Conservation (phyloP, 2,113 vertebrate genomes). For the Xerus inauris region DNA sequence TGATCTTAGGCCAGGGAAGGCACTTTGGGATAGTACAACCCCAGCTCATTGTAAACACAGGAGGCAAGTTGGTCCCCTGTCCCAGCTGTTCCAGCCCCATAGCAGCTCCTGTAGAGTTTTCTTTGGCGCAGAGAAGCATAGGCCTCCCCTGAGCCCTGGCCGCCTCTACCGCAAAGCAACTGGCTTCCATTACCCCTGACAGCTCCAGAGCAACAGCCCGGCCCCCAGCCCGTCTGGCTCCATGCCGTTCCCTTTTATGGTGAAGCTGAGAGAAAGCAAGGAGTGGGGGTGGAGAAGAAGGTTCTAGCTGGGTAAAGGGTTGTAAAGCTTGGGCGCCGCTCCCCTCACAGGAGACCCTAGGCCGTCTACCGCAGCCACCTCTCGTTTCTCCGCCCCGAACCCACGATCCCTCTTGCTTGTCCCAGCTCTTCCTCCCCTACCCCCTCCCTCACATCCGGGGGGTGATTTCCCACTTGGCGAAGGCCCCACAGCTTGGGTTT, state of each 20-base stretch:
- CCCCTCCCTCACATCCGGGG: constrained; percentile 66
- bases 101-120: constrained; percentile 74
- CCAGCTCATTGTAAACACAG: background rate
- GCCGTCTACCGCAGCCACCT: background rate
- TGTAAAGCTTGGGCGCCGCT: background rate
- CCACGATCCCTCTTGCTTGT: background rate
- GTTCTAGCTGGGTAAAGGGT: constrained; percentile 14
- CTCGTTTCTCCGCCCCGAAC: background rate
- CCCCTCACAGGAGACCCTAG: background rate
- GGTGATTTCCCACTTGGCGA: constrained; percentile 79
- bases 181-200: constrained; percentile 79
- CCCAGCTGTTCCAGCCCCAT: constrained; percentile 34
- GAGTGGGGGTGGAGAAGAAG: background rate
- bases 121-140: constrained; percentile 72
- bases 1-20: background rate
- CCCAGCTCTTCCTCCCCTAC: background rate
- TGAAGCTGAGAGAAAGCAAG: constrained; percentile 53
- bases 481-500: constrained; percentile 57
- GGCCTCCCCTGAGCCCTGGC: constrained; percentile 64
- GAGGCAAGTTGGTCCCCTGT: background rate
- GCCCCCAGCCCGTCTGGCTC: constrained; percentile 64
- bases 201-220: constrained; percentile 66
- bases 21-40: background rate
- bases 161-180: constrained; percentile 70
- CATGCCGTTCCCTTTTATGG: constrained; percentile 79